These are phyloP conservation scores for Xestia sexstrigata DNA, from an alignment of 2,888 invertebrate genomes.

Conservation along the genomic window DNA sequence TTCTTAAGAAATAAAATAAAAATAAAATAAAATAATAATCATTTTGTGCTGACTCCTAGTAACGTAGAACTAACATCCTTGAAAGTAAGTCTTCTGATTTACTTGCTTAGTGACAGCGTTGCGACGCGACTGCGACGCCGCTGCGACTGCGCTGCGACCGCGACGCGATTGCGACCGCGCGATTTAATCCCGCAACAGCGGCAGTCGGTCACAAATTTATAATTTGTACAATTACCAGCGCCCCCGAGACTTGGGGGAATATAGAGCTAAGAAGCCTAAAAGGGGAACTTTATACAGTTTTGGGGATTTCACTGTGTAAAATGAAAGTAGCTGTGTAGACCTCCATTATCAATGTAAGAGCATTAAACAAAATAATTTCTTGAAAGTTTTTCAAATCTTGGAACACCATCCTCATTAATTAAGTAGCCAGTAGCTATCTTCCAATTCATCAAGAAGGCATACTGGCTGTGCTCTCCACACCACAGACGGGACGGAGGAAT, in stretches of 20 bases:
- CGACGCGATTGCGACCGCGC: slow-evolving; percentile 67
- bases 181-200: slow-evolving; percentile 80
- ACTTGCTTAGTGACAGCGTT: slow-evolving; percentile 11
- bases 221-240: slow-evolving; percentile 89
- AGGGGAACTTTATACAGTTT: not conserved
- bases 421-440: no score
- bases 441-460: no score
- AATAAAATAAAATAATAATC: no score
- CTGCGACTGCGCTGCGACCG: slow-evolving; percentile 65
- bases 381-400: not conserved
- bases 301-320: not conserved
- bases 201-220: slow-evolving; percentile 88
- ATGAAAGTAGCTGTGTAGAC: not conserved
- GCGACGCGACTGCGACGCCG: slow-evolving; percentile 63
- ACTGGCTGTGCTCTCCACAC: no score
- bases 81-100: slow-evolving; percentile 12
- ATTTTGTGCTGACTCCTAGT: no score
- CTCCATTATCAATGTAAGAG: not conserved
- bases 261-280: slow-evolving; percentile 68
- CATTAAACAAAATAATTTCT: not conserved
- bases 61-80: not conserved
- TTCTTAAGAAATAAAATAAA: no score
- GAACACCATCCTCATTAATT: not conserved
- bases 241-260: slow-evolving; percentile 79
- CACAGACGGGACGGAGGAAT: no score